phyloP scores from a whole-genome alignment of 2,113 vertebrate genomes.

The Melanerpes formicivorus region DNA sequence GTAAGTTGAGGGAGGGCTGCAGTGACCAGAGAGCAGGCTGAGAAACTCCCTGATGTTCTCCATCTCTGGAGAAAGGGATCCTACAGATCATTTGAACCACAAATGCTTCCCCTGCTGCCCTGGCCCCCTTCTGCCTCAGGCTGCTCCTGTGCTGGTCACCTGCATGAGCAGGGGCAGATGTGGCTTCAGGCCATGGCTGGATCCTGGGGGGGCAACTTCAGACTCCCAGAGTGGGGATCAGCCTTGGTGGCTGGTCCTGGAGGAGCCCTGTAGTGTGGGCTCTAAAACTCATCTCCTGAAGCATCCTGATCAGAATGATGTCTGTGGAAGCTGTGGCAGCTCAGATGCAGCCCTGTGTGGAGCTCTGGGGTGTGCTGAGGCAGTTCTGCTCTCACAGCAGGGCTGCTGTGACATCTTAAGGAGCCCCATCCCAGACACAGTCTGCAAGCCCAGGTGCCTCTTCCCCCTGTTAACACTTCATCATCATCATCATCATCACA shows the following conservation, averaged over 20 bases:
- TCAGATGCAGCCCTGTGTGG: rapidly evolving
- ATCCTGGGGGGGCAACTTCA: not conserved
- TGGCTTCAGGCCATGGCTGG: not conserved
- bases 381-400: not conserved
- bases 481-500: too few species aligned
- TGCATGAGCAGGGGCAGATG: rapidly evolving
- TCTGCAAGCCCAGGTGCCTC: not conserved
- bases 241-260: not conserved
- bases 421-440: not conserved
- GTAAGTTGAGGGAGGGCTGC: conserved; percentile 57
- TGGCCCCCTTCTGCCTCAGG: not conserved
- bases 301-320: too few species aligned
- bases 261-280: not conserved
- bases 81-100: not conserved
- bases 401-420: not conserved
- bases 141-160: not conserved
- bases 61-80: not conserved
- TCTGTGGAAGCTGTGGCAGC: not conserved
- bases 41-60: not conserved
- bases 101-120: not conserved
- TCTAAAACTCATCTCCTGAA: not conserved
- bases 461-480: not conserved
- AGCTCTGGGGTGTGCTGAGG: not conserved
- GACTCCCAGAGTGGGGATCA: too few species aligned
- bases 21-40: not conserved